Conservation (phyloP, 2,113 vertebrate species). For the Semicossyphus pulcher region DNA sequence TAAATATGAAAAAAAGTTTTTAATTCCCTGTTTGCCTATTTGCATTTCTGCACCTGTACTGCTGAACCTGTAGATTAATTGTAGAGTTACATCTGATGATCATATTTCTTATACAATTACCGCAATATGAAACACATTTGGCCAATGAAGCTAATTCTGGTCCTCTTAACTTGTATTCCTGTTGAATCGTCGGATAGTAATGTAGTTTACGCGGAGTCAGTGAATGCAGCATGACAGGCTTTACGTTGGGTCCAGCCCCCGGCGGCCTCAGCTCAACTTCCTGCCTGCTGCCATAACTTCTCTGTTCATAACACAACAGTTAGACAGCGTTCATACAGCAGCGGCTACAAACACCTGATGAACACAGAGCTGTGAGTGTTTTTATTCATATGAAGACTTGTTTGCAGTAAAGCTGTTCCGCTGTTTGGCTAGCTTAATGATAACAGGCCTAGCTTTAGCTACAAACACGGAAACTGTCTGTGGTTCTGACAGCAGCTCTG, state of each 20-base stretch:
- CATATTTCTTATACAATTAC: too few species aligned
- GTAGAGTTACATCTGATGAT: too few species aligned
- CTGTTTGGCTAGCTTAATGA: neutral
- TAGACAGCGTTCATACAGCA: neutral
- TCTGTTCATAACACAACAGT: conserved; percentile 6
- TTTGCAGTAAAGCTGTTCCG: too few species aligned
- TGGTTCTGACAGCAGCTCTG: neutral
- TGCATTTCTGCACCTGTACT: too few species aligned
- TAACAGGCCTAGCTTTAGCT: neutral
- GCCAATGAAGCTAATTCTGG: too few species aligned
- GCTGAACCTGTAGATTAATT: too few species aligned
- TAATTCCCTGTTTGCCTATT: too few species aligned
- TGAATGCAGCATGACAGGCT: conserved; percentile 57
- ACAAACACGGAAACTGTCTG: neutral
- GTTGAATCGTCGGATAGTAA: fast-evolving
- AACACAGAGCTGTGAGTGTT: conserved; percentile 58
- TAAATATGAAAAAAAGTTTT: too few species aligned
- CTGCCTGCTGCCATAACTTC: conserved; percentile 58
- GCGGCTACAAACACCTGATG: conserved; percentile 33
- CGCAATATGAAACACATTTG: too few species aligned
- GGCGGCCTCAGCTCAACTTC: conserved; percentile 52
- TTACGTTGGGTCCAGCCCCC: neutral
- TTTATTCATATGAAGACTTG: neutral
- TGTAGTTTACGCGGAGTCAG: conserved; percentile 21
- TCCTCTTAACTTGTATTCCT: too few species aligned